phyloP scores from a whole-genome alignment of 2,888 invertebrate genomes.

The Lithosia quadra region DNA sequence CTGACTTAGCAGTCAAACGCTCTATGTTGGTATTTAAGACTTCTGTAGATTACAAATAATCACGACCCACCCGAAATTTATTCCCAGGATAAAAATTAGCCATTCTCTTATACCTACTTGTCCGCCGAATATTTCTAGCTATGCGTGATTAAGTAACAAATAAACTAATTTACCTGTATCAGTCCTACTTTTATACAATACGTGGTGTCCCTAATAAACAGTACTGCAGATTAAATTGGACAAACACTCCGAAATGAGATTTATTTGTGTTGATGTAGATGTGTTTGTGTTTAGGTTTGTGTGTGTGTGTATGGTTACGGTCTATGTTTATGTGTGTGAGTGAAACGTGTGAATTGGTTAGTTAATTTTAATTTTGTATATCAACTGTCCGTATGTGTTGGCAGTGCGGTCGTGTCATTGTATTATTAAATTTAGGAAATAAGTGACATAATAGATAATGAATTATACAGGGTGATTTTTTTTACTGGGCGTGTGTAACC shows the following conservation, averaged over 20 bases:
- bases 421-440: not conserved
- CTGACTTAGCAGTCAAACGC: too few species aligned
- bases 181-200: not conserved
- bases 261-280: conserved; percentile 28
- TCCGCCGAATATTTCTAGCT: not conserved
- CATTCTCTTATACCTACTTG: too few species aligned
- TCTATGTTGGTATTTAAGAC: too few species aligned
- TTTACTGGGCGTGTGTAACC: too few species aligned
- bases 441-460: not conserved
- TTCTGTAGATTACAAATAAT: too few species aligned
- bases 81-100: too few species aligned
- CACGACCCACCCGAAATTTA: too few species aligned
- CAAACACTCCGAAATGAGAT: conserved; percentile 42
- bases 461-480: too few species aligned
- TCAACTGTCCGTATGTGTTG: not conserved
- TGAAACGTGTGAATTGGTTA: not conserved
- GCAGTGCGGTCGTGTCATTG: not conserved
- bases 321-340: not conserved
- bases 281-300: not conserved
- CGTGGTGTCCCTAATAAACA: conserved; percentile 20
- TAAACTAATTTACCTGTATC: not conserved
- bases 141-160: not conserved
- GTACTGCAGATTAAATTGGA: conserved; percentile 40
- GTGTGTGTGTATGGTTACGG: not conserved
- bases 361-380: conserved; percentile 6